A percentile compares a stretch with the other conserved stretches of the same genome.
These are phyloP conservation scores for Heterodera schachtii DNA, from an alignment of 1,140 invertebrate species.

Conservation along the genomic window DNA sequence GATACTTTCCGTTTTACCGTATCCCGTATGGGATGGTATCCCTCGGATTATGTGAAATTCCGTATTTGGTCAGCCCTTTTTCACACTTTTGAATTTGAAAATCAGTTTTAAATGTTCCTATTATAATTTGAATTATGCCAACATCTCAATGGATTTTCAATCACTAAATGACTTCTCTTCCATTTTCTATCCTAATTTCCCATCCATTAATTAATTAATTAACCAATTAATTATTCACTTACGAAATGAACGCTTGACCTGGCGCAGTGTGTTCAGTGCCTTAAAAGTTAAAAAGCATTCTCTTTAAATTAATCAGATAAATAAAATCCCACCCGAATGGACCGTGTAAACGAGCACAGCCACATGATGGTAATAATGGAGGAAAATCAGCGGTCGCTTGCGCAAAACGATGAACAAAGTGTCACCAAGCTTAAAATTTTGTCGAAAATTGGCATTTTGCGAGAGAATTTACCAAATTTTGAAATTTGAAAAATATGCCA, in stretches of 20 bases:
- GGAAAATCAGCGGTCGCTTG: conserved; percentile 62
- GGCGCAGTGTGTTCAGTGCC: conserved; percentile 84
- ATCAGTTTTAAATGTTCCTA: no score
- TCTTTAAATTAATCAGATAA: background rate
- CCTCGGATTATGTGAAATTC: no score
- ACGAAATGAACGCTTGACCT: conserved; percentile 86
- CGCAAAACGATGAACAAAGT: conserved; percentile 65
- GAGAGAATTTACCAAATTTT: no score
- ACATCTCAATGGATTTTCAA: no score
- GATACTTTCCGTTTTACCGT: no score
- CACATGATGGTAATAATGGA: conserved; percentile 72
- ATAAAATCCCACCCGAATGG: conserved; percentile 78
- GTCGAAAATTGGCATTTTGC: background rate
- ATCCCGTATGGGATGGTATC: no score
- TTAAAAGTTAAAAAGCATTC: conserved; percentile 23
- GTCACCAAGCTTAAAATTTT: conserved; percentile 49
- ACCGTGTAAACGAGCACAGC: conserved; percentile 86
- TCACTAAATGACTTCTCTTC: no score
- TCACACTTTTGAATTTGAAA: no score
- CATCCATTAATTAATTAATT: background rate
- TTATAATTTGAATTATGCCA: no score
- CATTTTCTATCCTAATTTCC: background rate
- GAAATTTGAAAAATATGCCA: no score
- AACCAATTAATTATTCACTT: background rate
- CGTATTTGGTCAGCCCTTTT: no score